phyloP scores from a whole-genome alignment of 2,113 vertebrate genomes.

The Lycaon pictus region DNA sequence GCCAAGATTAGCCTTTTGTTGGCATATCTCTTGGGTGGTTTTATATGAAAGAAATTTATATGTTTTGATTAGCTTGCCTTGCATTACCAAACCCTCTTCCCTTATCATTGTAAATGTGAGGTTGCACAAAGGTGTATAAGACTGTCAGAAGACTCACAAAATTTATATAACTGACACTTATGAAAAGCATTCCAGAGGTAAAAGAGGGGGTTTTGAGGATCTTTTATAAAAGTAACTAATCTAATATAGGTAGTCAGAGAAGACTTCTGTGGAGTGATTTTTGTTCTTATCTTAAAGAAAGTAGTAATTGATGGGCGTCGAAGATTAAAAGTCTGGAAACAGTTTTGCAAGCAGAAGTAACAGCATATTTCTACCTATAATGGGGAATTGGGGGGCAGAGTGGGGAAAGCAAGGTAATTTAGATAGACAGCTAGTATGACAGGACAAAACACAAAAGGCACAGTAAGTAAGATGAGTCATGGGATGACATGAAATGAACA shows the following conservation, averaged over 20 bases:
- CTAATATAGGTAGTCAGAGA: background rate
- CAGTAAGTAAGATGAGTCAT: background rate
- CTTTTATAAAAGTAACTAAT: background rate
- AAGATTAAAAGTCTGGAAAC: background rate
- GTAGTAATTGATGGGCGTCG: background rate
- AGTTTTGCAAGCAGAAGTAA: background rate
- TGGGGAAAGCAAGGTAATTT: background rate
- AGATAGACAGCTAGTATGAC: background rate
- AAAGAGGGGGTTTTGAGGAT: background rate
- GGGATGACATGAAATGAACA: background rate
- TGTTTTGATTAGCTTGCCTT: constrained; percentile 9
- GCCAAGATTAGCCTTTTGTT: background rate
- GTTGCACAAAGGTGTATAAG: background rate
- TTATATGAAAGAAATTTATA: background rate
- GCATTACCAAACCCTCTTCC: background rate
- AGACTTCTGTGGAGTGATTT: background rate
- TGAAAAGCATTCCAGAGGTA: background rate
- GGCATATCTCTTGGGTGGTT: background rate
- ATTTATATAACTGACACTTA: background rate
- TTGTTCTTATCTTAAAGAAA: background rate
- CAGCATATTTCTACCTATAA: background rate
- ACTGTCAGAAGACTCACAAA: background rate
- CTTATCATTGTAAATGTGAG: background rate
- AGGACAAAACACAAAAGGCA: background rate
- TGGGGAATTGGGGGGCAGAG: background rate